phyloP scores from a whole-genome alignment of 2,888 invertebrate genomes.

The Tipula unca region DNA sequence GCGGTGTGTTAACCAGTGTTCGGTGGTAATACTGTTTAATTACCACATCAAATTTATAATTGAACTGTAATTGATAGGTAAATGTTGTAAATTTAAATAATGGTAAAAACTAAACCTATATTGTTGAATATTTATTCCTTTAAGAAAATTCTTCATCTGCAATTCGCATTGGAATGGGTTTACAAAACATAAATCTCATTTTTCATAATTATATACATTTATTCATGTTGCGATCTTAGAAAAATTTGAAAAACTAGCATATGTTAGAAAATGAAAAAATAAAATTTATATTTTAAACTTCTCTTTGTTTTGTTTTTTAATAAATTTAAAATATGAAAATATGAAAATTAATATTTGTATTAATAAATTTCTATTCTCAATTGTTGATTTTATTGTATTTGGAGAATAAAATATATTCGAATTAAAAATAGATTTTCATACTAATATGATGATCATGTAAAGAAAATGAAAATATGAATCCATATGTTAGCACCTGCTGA shows the following conservation, averaged over 20 bases:
- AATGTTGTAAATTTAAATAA: neutral
- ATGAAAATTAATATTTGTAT: neutral
- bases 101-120: neutral
- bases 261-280: neutral
- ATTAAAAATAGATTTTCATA: neutral
- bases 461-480: neutral
- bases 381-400: neutral
- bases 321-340: neutral
- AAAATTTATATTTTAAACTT: neutral
- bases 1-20: neutral
- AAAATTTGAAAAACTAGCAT: neutral
- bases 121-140: too few relatives aligned
- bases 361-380: neutral
- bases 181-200: neutral
- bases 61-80: neutral
- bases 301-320: neutral
- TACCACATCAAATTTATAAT: neutral
- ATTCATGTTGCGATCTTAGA: neutral
- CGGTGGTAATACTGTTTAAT: neutral
- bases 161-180: neutral
- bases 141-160: neutral
- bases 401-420: neutral
- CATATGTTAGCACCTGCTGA: conserved; percentile 2
- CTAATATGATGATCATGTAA: neutral
- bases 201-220: neutral